Base-by-base conservation (phyloP, 2,113 vertebrate genomes). In the Centropristis striata region DNA sequence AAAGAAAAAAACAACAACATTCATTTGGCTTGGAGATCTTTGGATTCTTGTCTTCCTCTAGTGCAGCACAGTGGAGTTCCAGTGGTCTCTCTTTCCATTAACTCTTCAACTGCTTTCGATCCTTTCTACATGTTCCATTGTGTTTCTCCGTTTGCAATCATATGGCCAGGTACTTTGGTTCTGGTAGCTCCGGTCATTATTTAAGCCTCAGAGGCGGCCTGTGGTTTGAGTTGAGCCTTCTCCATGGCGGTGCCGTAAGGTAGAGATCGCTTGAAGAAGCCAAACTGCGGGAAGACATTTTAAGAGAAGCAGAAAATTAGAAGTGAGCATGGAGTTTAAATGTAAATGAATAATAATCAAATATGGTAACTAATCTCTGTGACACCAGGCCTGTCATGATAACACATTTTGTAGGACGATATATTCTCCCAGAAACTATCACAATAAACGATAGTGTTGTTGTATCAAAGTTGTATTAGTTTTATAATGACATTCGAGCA, bases 161-260 rank as follows among this genome's bases (percentile, higher is more conserved):
- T 85, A 83, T 64, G 86, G 92, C 81, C 84, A 73, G 86, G 75
- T 79, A 76, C 75, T 82, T 83, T 71, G 88, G 83, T 67, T 87
- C 74, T 75, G 73, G 71, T 41, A 32, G 36, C 27, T 61, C 25
- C 1, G 67, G 21, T 37, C 20, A 32, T 15, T 54, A 7, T 67
- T 94, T 95, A 98, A 81, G 97, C 97, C 90, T 98, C 97, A 1
- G 97, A 98, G 44, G 97, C 94, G 67, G 96, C 97, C 92, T 97
- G 97, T 50, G 97, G 97, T 91, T 98, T 98, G 55, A 98, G 96
- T 60, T 98, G 96, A 4, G 97, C 97, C 92, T 98, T 98, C 92
- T 98, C 97, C 97, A 98, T 98, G 78, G 97, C 96, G 0, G 97
- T 97, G 91, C 97, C 97, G 0, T 98, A 97, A 0, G 96, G 97